Evolutionary conservation across 2,888 invertebrate genomes (phyloP).

Genomic region (Phortica magna): DNA sequence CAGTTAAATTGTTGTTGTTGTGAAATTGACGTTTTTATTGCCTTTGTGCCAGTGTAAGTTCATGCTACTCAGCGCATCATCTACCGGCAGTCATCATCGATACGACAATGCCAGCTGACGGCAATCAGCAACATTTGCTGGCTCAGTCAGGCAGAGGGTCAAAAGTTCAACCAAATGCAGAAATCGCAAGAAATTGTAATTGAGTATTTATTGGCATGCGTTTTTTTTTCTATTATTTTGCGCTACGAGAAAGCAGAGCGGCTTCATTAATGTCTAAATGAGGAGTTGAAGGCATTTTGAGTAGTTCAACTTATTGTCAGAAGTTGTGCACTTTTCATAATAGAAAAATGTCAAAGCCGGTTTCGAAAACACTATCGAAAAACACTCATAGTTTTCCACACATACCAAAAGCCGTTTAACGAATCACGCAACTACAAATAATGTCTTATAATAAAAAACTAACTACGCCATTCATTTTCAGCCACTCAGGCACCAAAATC

Average conservation of each 20-base stretch:
- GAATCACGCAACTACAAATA: no score
- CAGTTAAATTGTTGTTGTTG: not conserved
- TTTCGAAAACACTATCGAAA: no score
- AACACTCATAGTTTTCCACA: no score
- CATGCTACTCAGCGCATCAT: conserved; percentile 49
- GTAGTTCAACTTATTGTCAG: no score
- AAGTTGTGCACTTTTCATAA: no score
- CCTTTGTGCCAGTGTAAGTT: conserved; percentile 39
- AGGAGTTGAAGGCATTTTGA: no score
- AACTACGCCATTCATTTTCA: conserved; percentile 1
- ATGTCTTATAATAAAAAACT: conserved; percentile 22
- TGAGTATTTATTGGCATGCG: conserved; percentile 32
- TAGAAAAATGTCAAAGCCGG: no score
- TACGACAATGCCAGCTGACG: no score
- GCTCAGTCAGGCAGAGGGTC: conserved; percentile 47
- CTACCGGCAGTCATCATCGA: conserved; percentile 54
- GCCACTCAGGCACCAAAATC: conserved; percentile 29
- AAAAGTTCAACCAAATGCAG: conserved; percentile 58
- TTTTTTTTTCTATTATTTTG: conserved; percentile 43
- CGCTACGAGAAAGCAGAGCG: not conserved
- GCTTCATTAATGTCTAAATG: not conserved
- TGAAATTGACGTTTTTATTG: conserved; percentile 19
- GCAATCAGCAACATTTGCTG: conserved; percentile 52
- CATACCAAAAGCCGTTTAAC: no score
- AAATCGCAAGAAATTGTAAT: conserved; percentile 51